Evolutionary conservation across 2,113 vertebrate genomes (phyloP).

Genomic region (Varanus salvator): DNA sequence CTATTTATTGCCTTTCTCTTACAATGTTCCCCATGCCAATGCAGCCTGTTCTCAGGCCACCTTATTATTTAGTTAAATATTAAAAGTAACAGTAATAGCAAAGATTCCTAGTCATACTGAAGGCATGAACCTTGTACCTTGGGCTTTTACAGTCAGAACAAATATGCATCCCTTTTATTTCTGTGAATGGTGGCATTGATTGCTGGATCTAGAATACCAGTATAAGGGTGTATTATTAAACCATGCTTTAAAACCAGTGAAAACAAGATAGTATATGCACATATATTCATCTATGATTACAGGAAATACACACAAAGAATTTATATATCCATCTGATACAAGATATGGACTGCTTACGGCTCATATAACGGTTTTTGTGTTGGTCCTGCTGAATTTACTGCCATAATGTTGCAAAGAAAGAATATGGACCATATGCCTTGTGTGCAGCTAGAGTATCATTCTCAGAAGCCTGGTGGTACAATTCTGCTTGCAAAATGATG

Average conservation of each 20-base stretch:
- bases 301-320: not conserved
- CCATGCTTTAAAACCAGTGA: not conserved
- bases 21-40: not conserved
- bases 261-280: accelerated
- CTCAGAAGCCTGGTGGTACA: too few species aligned
- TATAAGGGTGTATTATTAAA: not conserved
- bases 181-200: not conserved
- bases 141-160: not conserved
- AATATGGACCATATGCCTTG: too few species aligned
- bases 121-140: not conserved
- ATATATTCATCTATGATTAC: not conserved
- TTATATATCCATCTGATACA: not conserved
- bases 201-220: accelerated
- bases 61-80: slow-evolving; percentile 62
- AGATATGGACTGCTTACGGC: too few species aligned
- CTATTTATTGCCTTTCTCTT: not conserved
- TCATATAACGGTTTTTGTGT: too few species aligned
- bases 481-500: too few species aligned
- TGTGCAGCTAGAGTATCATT: too few species aligned
- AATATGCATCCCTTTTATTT: not conserved
- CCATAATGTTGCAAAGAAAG: too few species aligned
- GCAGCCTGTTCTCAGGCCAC: not conserved
- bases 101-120: slow-evolving; percentile 34
- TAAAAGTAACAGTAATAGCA: slow-evolving; percentile 43
- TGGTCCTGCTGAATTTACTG: too few species aligned